Evolutionary conservation across 2,113 vertebrate species (phyloP), one percentile per base, ranked within the genome.

Genomic region (Anser cygnoides): DNA sequence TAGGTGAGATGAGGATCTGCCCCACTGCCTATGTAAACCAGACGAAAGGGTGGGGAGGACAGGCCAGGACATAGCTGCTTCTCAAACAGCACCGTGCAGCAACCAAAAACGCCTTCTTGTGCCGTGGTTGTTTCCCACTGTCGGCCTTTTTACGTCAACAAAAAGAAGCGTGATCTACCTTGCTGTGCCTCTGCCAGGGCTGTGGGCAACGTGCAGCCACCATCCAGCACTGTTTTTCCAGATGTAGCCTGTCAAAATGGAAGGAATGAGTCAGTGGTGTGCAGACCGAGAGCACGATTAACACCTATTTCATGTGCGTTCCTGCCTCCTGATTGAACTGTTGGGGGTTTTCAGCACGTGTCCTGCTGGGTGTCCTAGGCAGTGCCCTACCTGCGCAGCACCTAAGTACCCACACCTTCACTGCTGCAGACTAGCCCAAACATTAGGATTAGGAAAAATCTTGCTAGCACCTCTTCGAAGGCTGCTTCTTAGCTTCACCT

Each of bases 251-350:
- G 77, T 70, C 70, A 84, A 89, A 89, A 72, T 68, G 86, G 90
- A 92, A 92, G 33, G 73, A 89, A 89, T 93, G 90, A 93, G 52
- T 93, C 86, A 93, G 70, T 31, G 33, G 12, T 43, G 10, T 41
- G 44, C 35, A 86, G 68, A 54, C 31, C 10, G 57, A 77, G 66
- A 91, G 43, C 49, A 59, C 11, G 1, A 76, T 89, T 90, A 93
- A 79, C 73, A 93, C 73, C 58, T 84, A 68, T 87, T 94, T 86
- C 77, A 41, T 65, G 50, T 50, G 62, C 58, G 3, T 79, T 90
- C 81, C 81, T 82, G 77, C n/a, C 80, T 89, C 58, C 31, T 75
- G 35, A 54, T 68, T 68, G 25, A 66, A 46, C 58, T 29, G 18
- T 31, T 74, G 57, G 23, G 5, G 5, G 21, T 28, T 81, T 85